Conservation (phyloP, 2,797 vertebrate species). For the Coregonus suidteri region DNA sequence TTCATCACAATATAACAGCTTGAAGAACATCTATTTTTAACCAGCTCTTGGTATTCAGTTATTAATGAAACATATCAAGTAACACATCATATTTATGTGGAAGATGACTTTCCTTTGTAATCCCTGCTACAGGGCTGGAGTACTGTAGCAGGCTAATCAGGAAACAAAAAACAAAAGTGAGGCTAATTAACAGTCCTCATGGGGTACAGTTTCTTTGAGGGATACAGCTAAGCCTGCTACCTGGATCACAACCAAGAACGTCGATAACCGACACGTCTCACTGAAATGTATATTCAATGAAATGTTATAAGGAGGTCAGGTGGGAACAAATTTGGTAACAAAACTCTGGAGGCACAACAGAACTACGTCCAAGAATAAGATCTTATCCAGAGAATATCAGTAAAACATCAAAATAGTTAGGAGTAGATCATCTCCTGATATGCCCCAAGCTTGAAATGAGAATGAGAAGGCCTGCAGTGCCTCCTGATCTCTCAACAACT, state of each 20-base stretch:
- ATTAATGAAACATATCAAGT: slow-evolving; percentile 48
- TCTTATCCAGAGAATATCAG: slow-evolving; percentile 9
- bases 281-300: slow-evolving; percentile 15
- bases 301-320: neutral
- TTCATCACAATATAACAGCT: neutral
- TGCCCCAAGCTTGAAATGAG: slow-evolving; percentile 39
- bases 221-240: slow-evolving; percentile 7
- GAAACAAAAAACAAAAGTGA: slow-evolving; percentile 47
- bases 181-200: slow-evolving; percentile 49
- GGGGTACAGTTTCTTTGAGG: slow-evolving; percentile 16
- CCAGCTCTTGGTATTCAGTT: slow-evolving; percentile 33
- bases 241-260: neutral
- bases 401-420: slow-evolving; percentile 28
- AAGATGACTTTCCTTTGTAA: slow-evolving; percentile 42
- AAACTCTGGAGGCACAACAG: slow-evolving; percentile 22
- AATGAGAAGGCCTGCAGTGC: slow-evolving; percentile 26
- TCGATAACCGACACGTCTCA: neutral
- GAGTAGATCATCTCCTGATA: slow-evolving; percentile 36
- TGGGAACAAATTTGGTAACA: slow-evolving; percentile 24
- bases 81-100: slow-evolving; percentile 21
- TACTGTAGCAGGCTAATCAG: slow-evolving; percentile 29
- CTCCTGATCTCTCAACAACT: slow-evolving; percentile 16
- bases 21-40: slow-evolving; percentile 2
- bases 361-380: slow-evolving; percentile 23
- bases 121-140: slow-evolving; percentile 26